A percentile compares a stretch with the other conserved stretches of the same genome.
Evolutionary conservation across 2,888 invertebrate genomes (phyloP).

Genomic region (Smittia aterrima): DNA sequence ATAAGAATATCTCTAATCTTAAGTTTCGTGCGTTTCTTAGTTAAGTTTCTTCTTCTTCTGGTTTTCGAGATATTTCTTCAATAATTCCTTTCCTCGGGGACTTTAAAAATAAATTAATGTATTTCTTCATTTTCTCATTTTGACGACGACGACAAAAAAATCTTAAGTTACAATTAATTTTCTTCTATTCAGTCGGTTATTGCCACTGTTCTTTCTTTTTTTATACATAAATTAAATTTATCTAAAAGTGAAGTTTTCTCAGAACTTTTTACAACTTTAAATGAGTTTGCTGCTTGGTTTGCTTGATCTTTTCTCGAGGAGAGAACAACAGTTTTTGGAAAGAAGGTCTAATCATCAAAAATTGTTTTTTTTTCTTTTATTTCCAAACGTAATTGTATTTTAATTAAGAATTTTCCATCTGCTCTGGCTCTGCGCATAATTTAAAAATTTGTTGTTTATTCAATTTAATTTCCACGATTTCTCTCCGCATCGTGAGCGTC

Average conservation of each 20-base stretch:
- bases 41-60: constrained; percentile 16
- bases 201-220: constrained; percentile 41
- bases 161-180: constrained; percentile 39
- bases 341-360: background rate
- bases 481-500: too few relatives aligned
- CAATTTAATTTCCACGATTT: background rate
- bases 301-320: background rate
- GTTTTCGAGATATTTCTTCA: constrained; percentile 26
- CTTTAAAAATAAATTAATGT: constrained; percentile 25
- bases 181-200: constrained; percentile 42
- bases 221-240: constrained; percentile 42
- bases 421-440: background rate
- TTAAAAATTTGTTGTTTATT: constrained; percentile 6
- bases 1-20: constrained; percentile 22
- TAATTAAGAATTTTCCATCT: constrained; percentile 10
- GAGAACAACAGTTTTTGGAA: background rate
- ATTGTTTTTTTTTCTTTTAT: background rate
- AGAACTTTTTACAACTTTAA: constrained; percentile 20
- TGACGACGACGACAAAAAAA: constrained; percentile 3
- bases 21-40: constrained; percentile 36
- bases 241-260: constrained; percentile 27
- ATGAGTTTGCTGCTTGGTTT: background rate
- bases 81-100: background rate
- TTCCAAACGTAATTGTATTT: background rate
- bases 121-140: constrained; percentile 4